Conservation (phyloP, 2,888 invertebrate species). For the Agrotis segetum region DNA sequence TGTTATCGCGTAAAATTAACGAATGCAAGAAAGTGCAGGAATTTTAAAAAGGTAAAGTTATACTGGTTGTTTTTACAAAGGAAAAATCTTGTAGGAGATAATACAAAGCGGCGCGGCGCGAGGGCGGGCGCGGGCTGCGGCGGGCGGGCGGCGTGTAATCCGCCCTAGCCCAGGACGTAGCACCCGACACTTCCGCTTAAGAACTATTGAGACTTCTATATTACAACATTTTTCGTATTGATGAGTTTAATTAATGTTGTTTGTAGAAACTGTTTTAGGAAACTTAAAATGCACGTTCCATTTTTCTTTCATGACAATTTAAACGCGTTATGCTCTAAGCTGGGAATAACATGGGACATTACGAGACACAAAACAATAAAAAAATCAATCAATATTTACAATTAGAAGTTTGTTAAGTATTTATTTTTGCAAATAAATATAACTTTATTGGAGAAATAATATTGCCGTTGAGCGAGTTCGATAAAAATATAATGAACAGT, state of each 20-base stretch:
- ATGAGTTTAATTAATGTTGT: neutral
- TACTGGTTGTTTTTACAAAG: conserved; percentile 55
- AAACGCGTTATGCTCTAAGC: no score
- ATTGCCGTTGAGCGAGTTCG: no score
- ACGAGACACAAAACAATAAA: no score
- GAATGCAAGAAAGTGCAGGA: conserved; percentile 45
- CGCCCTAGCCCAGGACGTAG: conserved; percentile 69
- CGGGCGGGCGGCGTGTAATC: conserved; percentile 70
- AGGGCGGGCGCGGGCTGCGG: conserved; percentile 66
- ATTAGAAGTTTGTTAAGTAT: no score
- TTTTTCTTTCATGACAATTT: no score
- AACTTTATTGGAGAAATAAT: no score
- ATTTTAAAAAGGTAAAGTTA: conserved; percentile 50
- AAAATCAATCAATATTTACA: no score
- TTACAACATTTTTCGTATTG: neutral
- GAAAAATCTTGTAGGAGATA: conserved; percentile 77
- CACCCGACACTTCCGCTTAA: conserved; percentile 49
- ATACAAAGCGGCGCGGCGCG: conserved; percentile 77
- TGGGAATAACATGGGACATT: no score
- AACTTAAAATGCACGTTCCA: neutral
- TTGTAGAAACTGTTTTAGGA: neutral
- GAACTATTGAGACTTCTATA: conserved; percentile 47
- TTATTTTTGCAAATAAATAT: no score
- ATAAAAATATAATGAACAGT: no score
- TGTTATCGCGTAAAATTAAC: conserved; percentile 52